Base-by-base conservation (phyloP, 2,797 vertebrate species). In the Hozukius guyotensis region DNA sequence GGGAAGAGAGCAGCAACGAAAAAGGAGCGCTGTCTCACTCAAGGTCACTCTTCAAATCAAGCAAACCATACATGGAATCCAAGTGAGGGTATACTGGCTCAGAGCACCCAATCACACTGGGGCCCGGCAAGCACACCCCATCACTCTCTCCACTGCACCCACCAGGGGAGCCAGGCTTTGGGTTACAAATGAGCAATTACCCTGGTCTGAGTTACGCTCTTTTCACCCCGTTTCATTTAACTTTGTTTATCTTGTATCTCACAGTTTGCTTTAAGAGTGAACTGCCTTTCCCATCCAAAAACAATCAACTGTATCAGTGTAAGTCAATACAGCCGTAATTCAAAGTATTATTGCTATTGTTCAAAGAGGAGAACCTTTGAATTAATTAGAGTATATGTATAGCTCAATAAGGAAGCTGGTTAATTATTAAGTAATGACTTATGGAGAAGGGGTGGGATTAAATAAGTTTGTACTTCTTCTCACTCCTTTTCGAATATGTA, bases 41-140 rank as follows among this genome's bases (percentile, higher is more conserved):
- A 94, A 94, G 93, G 94, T 94, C 92, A 93, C 88, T 90, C 78
- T 81, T 90, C 86, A 88, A 91, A 92, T 90, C 88, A 75, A 88
- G 85, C 84, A 89, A 86, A 77, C 74, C 83, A 78, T 84, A 89
- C 82, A 77, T 90, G 86, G 89, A 89, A 90, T 80, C 85, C 76
- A 87, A 84, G 89, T 77, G 77, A 81, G 85, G 78, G 82, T 87
- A 83, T 86, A 82, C 78, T 91, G 90, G 92, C 92, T 92, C 82
- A 81, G 74, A 85, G 82, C 84, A 81, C 75, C 84, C 81, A 89
- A 87, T 88, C 88, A 88, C 86, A 87, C 80, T 63, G 78, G 87
- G 84, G 77, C 87, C 81, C 74, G 24, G 78, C 78, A 36, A 72
- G 74, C 73, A 86, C 75, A 86, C 86, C 86, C 85, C 78, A 86